Evolutionary conservation across 2,113 vertebrate genomes (phyloP).

Genomic region (Ciconia maguari): DNA sequence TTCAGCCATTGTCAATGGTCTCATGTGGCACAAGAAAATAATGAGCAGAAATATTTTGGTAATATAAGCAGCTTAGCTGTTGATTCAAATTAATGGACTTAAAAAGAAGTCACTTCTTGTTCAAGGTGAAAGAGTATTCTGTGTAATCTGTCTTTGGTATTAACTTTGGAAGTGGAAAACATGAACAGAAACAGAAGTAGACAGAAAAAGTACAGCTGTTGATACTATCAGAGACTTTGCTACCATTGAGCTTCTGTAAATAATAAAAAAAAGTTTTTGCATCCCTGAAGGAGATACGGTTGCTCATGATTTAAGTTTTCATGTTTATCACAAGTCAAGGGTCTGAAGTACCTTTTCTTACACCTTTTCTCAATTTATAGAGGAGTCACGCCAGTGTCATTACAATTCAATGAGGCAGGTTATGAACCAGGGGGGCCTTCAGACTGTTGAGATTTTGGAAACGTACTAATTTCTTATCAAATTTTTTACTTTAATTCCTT

Average conservation of each 20-base stretch:
- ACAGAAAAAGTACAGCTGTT: neutral
- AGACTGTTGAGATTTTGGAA: neutral
- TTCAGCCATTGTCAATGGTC: neutral
- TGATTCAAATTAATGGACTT: neutral
- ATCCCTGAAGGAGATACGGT: neutral
- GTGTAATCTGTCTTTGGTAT: neutral
- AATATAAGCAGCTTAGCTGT: neutral
- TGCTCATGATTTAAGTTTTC: neutral
- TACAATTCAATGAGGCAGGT: neutral
- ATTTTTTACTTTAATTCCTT: neutral
- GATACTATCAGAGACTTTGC: neutral
- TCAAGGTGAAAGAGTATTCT: neutral
- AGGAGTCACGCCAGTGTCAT: neutral
- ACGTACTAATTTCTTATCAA: neutral
- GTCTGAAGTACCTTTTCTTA: neutral
- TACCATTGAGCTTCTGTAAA: neutral
- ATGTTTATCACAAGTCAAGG: neutral
- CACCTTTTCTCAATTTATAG: neutral
- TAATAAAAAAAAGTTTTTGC: neutral
- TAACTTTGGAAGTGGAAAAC: neutral
- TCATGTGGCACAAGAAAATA: constrained; percentile 5
- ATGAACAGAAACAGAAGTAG: neutral
- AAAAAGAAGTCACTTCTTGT: neutral
- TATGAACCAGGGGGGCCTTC: neutral
- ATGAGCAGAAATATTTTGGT: neutral